Conservation (phyloP, 2,888 invertebrate species). For the Chydorus sphaericus region DNA sequence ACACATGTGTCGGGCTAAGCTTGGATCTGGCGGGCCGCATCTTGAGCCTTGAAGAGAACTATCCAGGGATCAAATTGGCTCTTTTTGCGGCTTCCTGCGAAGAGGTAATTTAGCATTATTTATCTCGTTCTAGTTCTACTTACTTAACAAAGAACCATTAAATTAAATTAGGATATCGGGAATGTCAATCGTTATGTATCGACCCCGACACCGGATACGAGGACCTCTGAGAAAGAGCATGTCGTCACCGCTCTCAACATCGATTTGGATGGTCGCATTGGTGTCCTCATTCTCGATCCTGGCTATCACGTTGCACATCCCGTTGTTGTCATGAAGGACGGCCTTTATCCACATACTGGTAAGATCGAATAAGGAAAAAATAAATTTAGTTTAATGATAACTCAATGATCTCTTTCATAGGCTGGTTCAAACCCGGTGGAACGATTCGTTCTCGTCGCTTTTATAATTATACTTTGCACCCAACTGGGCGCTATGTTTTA, state of each 20-base stretch:
- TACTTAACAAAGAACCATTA: background rate
- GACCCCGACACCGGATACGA: slow-evolving; percentile 24
- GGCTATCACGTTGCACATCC: slow-evolving; percentile 79
- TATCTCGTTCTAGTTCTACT: background rate
- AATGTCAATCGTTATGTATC: slow-evolving; percentile 32
- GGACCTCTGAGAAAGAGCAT: slow-evolving; percentile 69
- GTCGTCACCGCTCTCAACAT: slow-evolving; percentile 60
- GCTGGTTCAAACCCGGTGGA: slow-evolving; percentile 54
- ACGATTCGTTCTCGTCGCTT: slow-evolving; percentile 43
- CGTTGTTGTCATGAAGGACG: slow-evolving; percentile 73
- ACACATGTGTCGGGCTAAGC: slow-evolving; percentile 79
- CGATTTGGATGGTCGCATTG: slow-evolving; percentile 52
- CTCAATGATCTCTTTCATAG: slow-evolving; percentile 28
- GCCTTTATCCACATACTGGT: slow-evolving; percentile 70
- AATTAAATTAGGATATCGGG: slow-evolving; percentile 29
- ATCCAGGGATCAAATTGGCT: slow-evolving; percentile 48
- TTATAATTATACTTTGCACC: slow-evolving; percentile 62
- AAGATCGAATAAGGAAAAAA: background rate
- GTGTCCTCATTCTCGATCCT: slow-evolving; percentile 70
- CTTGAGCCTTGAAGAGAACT: slow-evolving; percentile 42
- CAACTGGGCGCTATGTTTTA: slow-evolving; percentile 58
- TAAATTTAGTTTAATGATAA: slow-evolving; percentile 9
- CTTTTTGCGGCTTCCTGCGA: slow-evolving; percentile 72
- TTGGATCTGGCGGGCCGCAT: slow-evolving; percentile 58
- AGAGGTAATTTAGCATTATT: too few relatives aligned